phyloP scores from a whole-genome alignment of 2,888 invertebrate genomes.

The Mythimna pallens region DNA sequence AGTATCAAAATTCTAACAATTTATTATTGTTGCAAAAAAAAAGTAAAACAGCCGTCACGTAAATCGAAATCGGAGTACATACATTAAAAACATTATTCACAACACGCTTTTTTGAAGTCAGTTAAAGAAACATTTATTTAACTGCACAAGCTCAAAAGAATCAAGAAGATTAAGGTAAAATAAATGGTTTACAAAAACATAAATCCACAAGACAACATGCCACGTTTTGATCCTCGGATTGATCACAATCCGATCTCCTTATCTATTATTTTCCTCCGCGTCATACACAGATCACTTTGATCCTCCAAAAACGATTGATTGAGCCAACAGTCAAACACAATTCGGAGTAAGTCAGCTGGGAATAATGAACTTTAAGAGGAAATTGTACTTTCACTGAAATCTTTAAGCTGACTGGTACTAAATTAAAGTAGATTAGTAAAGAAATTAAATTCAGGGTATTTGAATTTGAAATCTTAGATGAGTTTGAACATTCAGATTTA shows the following conservation, averaged over 20 bases:
- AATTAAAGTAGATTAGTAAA: not conserved
- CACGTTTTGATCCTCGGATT: slow-evolving; percentile 3
- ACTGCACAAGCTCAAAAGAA: not conserved
- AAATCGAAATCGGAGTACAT: too few relatives aligned
- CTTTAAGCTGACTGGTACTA: not conserved
- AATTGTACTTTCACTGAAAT: slow-evolving; percentile 9
- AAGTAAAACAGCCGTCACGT: too few relatives aligned
- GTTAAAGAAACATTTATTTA: not conserved
- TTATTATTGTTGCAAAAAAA: too few relatives aligned
- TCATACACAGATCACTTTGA: slow-evolving; percentile 42
- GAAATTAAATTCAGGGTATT: not conserved
- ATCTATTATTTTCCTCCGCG: slow-evolving; percentile 28
- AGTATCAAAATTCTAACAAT: too few relatives aligned
- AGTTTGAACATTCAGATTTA: not conserved
- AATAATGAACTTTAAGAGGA: slow-evolving; percentile 31
- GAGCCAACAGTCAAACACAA: slow-evolving; percentile 16
- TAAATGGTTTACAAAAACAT: not conserved
- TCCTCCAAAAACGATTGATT: slow-evolving; percentile 21
- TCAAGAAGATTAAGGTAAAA: not conserved
- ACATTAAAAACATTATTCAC: too few relatives aligned
- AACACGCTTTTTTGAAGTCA: too few relatives aligned
- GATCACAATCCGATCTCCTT: slow-evolving; percentile 33
- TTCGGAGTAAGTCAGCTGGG: not conserved
- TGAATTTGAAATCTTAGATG: not conserved
- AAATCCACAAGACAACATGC: slow-evolving; percentile 1